Evolutionary conservation across 2,113 vertebrate species (phyloP).

Genomic region (Trachemys scripta): DNA sequence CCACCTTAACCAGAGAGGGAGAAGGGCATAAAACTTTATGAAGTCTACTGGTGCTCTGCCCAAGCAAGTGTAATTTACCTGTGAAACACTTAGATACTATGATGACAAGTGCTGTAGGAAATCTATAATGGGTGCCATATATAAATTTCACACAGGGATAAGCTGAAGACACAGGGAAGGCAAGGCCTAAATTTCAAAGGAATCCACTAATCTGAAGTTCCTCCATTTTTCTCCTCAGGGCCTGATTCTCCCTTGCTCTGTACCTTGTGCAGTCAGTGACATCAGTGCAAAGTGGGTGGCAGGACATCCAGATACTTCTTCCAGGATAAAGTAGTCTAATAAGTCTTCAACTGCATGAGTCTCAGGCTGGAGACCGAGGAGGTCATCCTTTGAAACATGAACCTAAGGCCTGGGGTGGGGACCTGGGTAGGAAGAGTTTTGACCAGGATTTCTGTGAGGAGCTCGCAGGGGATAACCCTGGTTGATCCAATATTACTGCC

Average conservation of each 20-base stretch:
- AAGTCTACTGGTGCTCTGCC: not conserved
- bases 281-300: not conserved
- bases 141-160: not conserved
- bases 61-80: not conserved
- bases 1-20: not conserved
- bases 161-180: not conserved
- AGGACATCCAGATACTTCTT: not conserved
- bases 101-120: not conserved
- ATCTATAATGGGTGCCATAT: not conserved
- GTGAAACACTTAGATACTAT: not conserved
- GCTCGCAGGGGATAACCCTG: not conserved
- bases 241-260: not conserved
- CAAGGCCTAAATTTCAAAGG: not conserved
- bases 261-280: not conserved
- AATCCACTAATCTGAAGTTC: not conserved
- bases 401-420: not conserved
- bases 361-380: not conserved
- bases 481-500: not conserved
- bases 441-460: not conserved
- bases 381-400: not conserved
- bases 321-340: not conserved
- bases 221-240: not conserved
- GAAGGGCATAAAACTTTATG: not conserved
- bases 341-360: not conserved
- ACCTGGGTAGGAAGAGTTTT: not conserved